Evolutionary conservation across 2,113 vertebrate species (phyloP).

Genomic region (Lagopus leucura): DNA sequence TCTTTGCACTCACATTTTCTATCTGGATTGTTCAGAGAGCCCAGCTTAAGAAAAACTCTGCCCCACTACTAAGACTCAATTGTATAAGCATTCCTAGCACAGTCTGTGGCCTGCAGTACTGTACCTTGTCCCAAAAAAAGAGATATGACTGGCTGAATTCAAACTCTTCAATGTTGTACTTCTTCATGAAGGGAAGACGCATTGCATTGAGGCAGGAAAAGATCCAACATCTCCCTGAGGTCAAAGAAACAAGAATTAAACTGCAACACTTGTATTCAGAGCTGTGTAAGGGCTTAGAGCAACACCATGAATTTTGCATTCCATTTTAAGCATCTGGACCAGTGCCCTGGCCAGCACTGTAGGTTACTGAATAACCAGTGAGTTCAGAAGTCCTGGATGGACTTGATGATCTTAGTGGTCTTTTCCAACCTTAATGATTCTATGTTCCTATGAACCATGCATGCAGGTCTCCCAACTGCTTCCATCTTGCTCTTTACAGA

Average conservation of each 20-base stretch:
- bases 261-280: not conserved
- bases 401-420: no score
- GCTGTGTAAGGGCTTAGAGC: not conserved
- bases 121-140: constrained; percentile 99
- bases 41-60: not conserved
- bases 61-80: not conserved
- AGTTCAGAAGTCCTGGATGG: not conserved
- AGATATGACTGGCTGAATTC: constrained; percentile 98
- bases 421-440: no score
- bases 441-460: no score
- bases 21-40: not conserved
- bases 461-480: accelerated
- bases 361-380: not conserved
- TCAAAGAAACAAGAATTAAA: constrained; percentile 49
- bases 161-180: constrained; percentile 97
- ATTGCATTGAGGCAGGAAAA: constrained; percentile 98
- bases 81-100: not conserved
- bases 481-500: accelerated
- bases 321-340: not conserved
- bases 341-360: accelerated
- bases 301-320: not conserved
- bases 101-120: not conserved
- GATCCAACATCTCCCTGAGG: constrained; percentile 96
- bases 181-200: constrained; percentile 98
- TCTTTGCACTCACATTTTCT: accelerated